These are phyloP conservation scores for Brienomyrus brachyistius DNA, from an alignment of 2,113 vertebrate genomes.

Conservation along the genomic window DNA sequence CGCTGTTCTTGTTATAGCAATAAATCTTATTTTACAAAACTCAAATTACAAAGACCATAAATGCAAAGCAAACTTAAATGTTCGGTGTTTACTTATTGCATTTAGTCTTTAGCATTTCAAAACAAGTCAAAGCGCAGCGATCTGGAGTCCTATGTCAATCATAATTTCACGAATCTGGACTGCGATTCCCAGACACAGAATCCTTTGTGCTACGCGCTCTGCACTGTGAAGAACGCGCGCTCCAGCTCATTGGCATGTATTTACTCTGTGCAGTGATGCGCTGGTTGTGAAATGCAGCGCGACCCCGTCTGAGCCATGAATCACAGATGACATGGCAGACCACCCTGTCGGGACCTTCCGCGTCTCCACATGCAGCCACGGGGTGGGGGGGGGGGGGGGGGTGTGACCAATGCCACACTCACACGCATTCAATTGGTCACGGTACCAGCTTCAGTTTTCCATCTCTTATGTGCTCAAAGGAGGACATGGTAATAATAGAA, in stretches of 20 bases:
- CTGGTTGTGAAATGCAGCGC: not conserved
- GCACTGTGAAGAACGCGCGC: not conserved
- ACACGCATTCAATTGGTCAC: not conserved
- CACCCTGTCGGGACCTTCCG: not conserved
- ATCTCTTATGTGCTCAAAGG: not conserved
- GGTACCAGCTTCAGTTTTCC: not conserved
- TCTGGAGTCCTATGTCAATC: not conserved
- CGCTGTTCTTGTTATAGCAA: not conserved
- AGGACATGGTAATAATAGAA: slow-evolving; percentile 20
- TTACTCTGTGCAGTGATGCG: not conserved
- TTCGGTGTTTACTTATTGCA: not conserved
- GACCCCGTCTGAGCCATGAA: not conserved
- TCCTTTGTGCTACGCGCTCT: not conserved
- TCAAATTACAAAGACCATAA: not conserved
- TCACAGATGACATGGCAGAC: not conserved
- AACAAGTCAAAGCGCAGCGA: not conserved
- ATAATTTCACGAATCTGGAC: not conserved
- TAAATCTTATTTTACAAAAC: not conserved
- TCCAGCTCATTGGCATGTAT: not conserved
- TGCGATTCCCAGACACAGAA: not conserved
- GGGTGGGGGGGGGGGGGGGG: not conserved
- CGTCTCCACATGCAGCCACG: not conserved
- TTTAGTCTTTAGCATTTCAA: not conserved
- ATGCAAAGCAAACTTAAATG: not conserved
- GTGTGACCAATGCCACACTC: not conserved